phyloP scores from a whole-genome alignment of 1,140 invertebrate genomes.

The Tachypleus tridentatus region DNA sequence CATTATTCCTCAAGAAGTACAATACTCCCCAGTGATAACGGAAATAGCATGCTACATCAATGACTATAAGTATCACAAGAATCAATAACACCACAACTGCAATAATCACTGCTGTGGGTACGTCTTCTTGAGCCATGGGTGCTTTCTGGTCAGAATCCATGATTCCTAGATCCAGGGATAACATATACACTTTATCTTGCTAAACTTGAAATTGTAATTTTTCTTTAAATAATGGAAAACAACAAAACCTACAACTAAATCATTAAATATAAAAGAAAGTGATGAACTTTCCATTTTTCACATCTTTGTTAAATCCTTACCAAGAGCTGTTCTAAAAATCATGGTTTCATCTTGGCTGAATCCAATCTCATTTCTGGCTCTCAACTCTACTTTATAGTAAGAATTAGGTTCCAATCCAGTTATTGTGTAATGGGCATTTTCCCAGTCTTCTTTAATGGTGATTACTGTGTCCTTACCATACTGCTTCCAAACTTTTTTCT shows the following conservation, averaged over 20 bases:
- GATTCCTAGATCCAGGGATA: too few relatives aligned
- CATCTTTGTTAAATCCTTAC: constrained; percentile 30
- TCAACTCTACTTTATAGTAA: constrained; percentile 64
- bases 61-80: constrained; percentile 17
- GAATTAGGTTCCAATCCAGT: constrained; percentile 52
- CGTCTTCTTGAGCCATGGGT: constrained; percentile 1
- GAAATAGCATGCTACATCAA: constrained; percentile 22
- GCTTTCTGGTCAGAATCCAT: background rate
- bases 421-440: constrained; percentile 16
- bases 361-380: constrained; percentile 72
- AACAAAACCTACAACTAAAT: too few relatives aligned
- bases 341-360: constrained; percentile 57
- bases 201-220: too few relatives aligned
- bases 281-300: too few relatives aligned
- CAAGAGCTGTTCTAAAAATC: constrained; percentile 66
- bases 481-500: constrained; percentile 5
- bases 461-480: constrained; percentile 5
- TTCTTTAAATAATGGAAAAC: too few relatives aligned
- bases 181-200: too few relatives aligned
- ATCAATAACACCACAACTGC: constrained; percentile 19
- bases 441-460: constrained; percentile 4
- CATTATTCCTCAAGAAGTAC: constrained; percentile 16
- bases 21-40: constrained; percentile 23
- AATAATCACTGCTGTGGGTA: constrained; percentile 20
- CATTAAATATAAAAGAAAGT: too few relatives aligned